phyloP scores from a whole-genome alignment of 2,888 invertebrate species.

The Taenaris catops region DNA sequence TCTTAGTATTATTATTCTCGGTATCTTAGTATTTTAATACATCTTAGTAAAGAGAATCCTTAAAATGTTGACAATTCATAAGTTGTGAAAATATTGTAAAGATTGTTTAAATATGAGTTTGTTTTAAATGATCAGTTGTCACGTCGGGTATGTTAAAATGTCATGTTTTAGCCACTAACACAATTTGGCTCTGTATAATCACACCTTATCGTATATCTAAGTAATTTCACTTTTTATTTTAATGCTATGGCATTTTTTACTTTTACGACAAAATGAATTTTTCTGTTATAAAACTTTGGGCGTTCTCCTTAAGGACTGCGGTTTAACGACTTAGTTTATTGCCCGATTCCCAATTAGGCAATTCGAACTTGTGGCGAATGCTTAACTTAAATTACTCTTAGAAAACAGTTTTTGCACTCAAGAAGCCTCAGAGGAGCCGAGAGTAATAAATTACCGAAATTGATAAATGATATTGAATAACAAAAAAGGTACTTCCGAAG shows the following conservation, averaged over 20 bases:
- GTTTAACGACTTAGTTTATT: slow-evolving; percentile 24
- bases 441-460: slow-evolving; percentile 17
- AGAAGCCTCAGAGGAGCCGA: slow-evolving; percentile 15
- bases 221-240: slow-evolving; percentile 11
- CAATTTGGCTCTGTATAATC: no score
- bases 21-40: no score
- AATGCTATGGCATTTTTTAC: slow-evolving; percentile 7
- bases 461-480: neutral
- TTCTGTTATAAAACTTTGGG: slow-evolving; percentile 19
- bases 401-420: slow-evolving; percentile 21
- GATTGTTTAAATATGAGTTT: no score
- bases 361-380: slow-evolving; percentile 23
- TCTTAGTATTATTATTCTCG: no score
- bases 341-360: slow-evolving; percentile 24
- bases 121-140: no score
- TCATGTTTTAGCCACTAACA: no score
- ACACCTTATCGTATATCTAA: slow-evolving; percentile 5
- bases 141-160: no score
- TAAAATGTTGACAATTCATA: no score
- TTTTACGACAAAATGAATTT: slow-evolving; percentile 14
- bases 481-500: no score
- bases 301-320: slow-evolving; percentile 19
- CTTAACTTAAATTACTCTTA: slow-evolving; percentile 24
- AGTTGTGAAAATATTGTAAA: no score
- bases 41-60: no score